Evolutionary conservation across 2,113 vertebrate genomes (phyloP).

Genomic region (Agelaius tricolor): DNA sequence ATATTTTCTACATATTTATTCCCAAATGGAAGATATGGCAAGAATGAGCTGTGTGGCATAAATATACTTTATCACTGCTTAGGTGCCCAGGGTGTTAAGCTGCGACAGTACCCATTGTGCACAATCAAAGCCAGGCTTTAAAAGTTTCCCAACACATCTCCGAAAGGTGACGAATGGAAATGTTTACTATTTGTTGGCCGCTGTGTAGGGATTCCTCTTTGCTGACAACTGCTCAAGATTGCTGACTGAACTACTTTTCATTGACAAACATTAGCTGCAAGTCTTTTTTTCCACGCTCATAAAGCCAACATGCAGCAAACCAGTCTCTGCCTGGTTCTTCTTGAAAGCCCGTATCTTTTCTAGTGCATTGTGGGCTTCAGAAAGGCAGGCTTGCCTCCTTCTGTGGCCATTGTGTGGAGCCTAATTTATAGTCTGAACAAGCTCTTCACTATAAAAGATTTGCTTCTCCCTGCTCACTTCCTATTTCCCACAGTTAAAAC

Average conservation of each 20-base stretch:
- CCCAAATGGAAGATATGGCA: background rate
- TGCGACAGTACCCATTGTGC: background rate
- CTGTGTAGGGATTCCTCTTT: conserved; percentile 12
- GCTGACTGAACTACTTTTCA: conserved; percentile 19
- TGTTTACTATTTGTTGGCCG: conserved; percentile 49
- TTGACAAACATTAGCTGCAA: conserved; percentile 7
- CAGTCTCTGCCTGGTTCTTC: conserved; percentile 51
- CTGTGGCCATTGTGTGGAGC: conserved; percentile 52
- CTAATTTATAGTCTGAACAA: conserved; percentile 77
- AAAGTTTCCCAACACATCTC: background rate
- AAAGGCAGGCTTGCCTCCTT: conserved; percentile 65
- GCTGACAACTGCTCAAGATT: background rate
- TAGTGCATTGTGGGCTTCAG: conserved; percentile 37
- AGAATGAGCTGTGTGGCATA: background rate
- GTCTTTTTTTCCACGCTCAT: background rate
- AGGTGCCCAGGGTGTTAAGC: background rate
- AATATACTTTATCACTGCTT: background rate
- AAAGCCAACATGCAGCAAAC: conserved; percentile 36
- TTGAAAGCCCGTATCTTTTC: conserved; percentile 20
- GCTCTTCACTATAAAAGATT: conserved; percentile 58
- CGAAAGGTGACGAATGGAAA: background rate
- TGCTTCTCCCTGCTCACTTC: conserved; percentile 72
- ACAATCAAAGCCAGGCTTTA: background rate
- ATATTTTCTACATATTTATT: background rate
- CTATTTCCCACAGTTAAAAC: conserved; percentile 80